Evolutionary conservation across 2,888 invertebrate genomes (phyloP), one percentile per base, ranked within the genome.

Genomic region (Chaitophorus viminalis): DNA sequence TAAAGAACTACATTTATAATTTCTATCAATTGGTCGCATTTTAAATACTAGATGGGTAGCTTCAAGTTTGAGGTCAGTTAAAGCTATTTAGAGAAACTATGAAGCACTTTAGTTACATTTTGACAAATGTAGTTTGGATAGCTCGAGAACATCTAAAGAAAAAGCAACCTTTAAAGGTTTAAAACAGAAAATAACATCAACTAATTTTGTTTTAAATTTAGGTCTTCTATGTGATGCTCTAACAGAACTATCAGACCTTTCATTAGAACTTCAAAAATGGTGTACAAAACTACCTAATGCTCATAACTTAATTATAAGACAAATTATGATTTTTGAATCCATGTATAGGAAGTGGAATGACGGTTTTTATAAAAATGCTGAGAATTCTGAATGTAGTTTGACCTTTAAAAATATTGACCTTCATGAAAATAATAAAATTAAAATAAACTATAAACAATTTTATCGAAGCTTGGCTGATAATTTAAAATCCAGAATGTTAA

Each of bases 71-170:
- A 78, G 88, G 18, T 76, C 89, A 84, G 89, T 89, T 36, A 78
- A 52, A 60, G 89, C 89, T 46, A 89, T 89, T 29, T 89, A 89
- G 89, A 76, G 79, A 70, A 77, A 82, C 36, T 89, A 89, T 72
- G 70, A 79, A 75, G 84, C 89, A 29, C 83, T 90, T 72, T 82
- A 46, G 36, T 33, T 91, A 92, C 83, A 70, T 82, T 82, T 82
- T 39, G 39, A 39, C 8, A 39, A 78, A 78, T 54, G 77, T 54
- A 78, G 78, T 78, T 33, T 60, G 36, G 78, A 78, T 78, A 33
- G 14, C 33, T 60, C 60, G 21, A 78, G 78, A 78, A 78, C 60
- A 78, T 60, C 78, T 33, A 78, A 78, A 78, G 54, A 60, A 78
- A 78, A 78, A 78, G 21, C 78, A 78, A 78, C 33, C 11, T 78